Conservation (phyloP, 2,797 vertebrate species). For the Echiichthys vipera region DNA sequence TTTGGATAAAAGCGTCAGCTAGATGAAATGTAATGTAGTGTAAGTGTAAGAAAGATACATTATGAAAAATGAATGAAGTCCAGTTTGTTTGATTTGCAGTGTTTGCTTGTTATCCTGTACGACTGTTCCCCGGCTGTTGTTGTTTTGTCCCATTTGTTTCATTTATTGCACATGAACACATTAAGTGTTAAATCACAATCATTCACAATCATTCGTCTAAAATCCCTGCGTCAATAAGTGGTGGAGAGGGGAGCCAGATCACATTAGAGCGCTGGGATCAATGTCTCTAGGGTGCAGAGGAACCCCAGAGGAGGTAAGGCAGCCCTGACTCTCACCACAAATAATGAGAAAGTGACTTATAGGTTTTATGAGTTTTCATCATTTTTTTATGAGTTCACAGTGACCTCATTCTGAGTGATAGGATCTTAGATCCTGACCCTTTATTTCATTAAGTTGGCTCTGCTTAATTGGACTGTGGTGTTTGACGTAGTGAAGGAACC, state of each 20-base stretch:
- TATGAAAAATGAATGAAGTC: too few species aligned
- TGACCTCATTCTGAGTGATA: conserved; percentile 52
- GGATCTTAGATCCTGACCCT: conserved; percentile 16
- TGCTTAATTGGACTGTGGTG: conserved; percentile 24
- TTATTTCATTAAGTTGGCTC: conserved; percentile 53
- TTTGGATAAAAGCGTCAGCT: too few species aligned
- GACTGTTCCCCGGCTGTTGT: conserved; percentile 14
- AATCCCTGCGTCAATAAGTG: conserved; percentile 47
- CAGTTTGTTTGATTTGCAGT: too few species aligned
- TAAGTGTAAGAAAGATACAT: too few species aligned
- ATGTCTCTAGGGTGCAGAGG: conserved; percentile 51
- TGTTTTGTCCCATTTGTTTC: conserved; percentile 44
- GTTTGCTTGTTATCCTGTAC: neutral
- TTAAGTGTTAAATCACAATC: conserved; percentile 69
- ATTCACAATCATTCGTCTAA: conserved; percentile 48
- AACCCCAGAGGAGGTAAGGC: conserved; percentile 26
- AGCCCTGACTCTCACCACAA: conserved; percentile 28
- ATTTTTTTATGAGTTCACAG: conserved; percentile 47
- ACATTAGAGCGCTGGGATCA: conserved; percentile 60
- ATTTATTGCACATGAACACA: conserved; percentile 53
- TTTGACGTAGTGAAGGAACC: conserved; percentile 9
- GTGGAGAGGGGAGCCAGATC: conserved; percentile 49
- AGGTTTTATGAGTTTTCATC: conserved; percentile 53
- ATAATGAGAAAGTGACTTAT: conserved; percentile 50
- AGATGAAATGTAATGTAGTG: too few species aligned